These are phyloP conservation scores for Apis laboriosa DNA, from an alignment of 1,140 invertebrate species.

Conservation along the genomic window DNA sequence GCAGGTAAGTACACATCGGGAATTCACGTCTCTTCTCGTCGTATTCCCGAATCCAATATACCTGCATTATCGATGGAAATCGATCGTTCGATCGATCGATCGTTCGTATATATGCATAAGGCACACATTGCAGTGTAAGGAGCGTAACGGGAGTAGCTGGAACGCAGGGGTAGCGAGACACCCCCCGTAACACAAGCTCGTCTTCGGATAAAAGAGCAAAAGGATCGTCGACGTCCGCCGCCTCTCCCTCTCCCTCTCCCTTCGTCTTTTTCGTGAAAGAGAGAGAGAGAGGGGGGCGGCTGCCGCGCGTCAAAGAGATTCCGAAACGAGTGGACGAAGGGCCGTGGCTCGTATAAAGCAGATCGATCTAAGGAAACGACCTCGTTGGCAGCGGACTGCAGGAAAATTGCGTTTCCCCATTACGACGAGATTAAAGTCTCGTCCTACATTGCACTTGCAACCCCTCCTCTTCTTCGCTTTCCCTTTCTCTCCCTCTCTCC, in stretches of 20 bases:
- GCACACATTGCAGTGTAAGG: slow-evolving; percentile 9
- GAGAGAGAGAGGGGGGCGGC: background rate
- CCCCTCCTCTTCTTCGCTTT: background rate
- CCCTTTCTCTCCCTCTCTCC: background rate
- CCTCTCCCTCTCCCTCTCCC: background rate
- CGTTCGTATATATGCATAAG: slow-evolving; percentile 31
- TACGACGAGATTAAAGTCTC: slow-evolving; percentile 68
- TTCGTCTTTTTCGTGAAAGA: slow-evolving; percentile 11
- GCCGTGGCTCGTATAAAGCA: slow-evolving; percentile 44
- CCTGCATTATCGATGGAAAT: slow-evolving; percentile 63
- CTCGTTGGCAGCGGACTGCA: slow-evolving; percentile 57
- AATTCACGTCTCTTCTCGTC: slow-evolving; percentile 37
- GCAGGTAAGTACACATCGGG: slow-evolving; percentile 36
- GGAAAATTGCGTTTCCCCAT: slow-evolving; percentile 68
- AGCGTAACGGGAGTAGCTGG: too few relatives aligned
- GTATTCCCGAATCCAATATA: slow-evolving; percentile 73
- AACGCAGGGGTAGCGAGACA: background rate
- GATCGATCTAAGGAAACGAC: slow-evolving; percentile 49
- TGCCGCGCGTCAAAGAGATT: slow-evolving; percentile 58
- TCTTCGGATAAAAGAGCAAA: slow-evolving; percentile 16
- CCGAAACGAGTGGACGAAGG: slow-evolving; percentile 51
- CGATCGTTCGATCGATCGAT: slow-evolving; percentile 18
- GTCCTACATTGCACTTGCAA: slow-evolving; percentile 54
- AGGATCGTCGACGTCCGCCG: too few relatives aligned
- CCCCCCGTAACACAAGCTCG: slow-evolving; percentile 2